Evolutionary conservation across 2,888 invertebrate genomes (phyloP).

Genomic region (Cenopis cana): DNA sequence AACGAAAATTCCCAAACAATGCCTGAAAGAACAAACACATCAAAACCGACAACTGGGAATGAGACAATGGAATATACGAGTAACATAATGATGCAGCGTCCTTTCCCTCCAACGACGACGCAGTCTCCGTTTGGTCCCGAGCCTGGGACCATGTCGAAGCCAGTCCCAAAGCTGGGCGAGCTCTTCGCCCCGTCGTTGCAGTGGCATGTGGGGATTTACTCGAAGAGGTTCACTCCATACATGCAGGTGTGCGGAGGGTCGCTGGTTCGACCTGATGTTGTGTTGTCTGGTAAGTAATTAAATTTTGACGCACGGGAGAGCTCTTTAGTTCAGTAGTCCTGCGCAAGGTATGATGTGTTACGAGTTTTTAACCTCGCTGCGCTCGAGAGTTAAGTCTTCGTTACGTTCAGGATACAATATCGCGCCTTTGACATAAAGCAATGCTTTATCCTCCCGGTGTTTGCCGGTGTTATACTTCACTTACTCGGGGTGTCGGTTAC

Average conservation of each 20-base stretch:
- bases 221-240: conserved; percentile 20
- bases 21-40: not conserved
- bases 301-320: too few species aligned
- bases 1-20: not conserved
- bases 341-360: too few species aligned
- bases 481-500: too few species aligned
- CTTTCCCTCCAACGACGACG: not conserved
- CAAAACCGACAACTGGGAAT: not conserved
- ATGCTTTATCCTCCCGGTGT: too few species aligned
- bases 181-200: conserved; percentile 4
- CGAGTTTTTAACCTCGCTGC: too few species aligned
- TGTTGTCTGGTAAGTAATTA: conserved; percentile 12
- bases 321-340: too few species aligned
- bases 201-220: conserved; percentile 17
- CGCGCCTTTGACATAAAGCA: too few species aligned
- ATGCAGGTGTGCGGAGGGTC: conserved; percentile 18
- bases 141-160: conserved; percentile 3
- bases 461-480: too few species aligned
- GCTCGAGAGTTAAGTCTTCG: too few species aligned
- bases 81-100: not conserved
- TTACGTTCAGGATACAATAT: too few species aligned
- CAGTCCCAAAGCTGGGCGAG: not conserved
- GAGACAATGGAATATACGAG: not conserved
- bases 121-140: not conserved
- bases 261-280: conserved; percentile 11